Conservation (phyloP, 2,797 vertebrate species). For the Austrolebias charrua region DNA sequence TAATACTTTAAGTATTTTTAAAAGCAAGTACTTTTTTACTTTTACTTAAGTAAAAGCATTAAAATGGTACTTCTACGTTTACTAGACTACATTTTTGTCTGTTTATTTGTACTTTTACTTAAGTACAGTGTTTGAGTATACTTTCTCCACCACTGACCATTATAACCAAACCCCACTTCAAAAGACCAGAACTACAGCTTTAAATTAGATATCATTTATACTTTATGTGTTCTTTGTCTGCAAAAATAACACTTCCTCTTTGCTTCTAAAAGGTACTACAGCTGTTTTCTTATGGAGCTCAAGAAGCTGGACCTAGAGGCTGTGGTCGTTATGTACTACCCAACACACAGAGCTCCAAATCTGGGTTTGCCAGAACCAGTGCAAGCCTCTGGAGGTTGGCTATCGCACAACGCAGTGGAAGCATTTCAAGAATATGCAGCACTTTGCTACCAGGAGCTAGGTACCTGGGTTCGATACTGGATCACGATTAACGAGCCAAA, state of each 20-base stretch:
- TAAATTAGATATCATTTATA: neutral
- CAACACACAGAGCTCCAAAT: conserved; percentile 78
- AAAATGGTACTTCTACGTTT: too few species aligned
- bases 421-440: conserved; percentile 87
- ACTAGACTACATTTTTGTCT: too few species aligned
- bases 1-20: too few species aligned
- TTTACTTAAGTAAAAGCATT: too few species aligned
- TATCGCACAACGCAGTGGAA: conserved; percentile 79
- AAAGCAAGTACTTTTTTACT: too few species aligned
- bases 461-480: conserved; percentile 87
- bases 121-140: too few species aligned
- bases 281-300: conserved; percentile 87
- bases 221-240: neutral
- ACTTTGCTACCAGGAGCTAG: conserved; percentile 89
- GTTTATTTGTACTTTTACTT: too few species aligned
- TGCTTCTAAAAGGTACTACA: conserved; percentile 81
- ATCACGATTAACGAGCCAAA: conserved; percentile 97
- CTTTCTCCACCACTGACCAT: too few species aligned
- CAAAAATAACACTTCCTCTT: conserved; percentile 13
- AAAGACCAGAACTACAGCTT: neutral
- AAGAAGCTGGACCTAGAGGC: conserved; percentile 78
- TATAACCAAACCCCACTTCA: neutral
- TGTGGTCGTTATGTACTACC: conserved; percentile 88
- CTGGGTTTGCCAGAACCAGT: conserved; percentile 83
- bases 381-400: conserved; percentile 85